phyloP scores from a whole-genome alignment of 2,888 invertebrate genomes.

The Diplolepis rosae region DNA sequence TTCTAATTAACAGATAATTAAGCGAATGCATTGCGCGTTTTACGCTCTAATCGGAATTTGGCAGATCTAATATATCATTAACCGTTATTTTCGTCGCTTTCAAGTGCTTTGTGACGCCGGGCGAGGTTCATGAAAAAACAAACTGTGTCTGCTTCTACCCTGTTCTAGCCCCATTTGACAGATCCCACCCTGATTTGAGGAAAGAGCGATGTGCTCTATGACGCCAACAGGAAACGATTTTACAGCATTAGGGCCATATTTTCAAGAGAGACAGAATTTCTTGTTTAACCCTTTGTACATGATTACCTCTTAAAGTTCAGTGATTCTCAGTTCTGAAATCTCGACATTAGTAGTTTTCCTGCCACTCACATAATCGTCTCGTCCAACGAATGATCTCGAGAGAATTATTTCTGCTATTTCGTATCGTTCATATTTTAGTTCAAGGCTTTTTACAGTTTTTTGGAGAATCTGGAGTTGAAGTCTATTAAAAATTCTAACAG shows the following conservation, averaged over 20 bases:
- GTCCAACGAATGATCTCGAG: slow-evolving; percentile 8
- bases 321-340: neutral
- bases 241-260: slow-evolving; percentile 10
- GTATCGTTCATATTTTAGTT: neutral
- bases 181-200: slow-evolving; percentile 39
- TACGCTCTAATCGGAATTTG: no score
- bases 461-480: neutral
- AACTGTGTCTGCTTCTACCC: slow-evolving; percentile 49
- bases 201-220: slow-evolving; percentile 4
- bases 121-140: slow-evolving; percentile 50
- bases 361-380: slow-evolving; percentile 2
- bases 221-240: slow-evolving; percentile 29
- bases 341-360: slow-evolving; percentile 14
- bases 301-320: neutral
- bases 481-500: neutral
- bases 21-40: slow-evolving; percentile 13
- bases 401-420: neutral
- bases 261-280: neutral
- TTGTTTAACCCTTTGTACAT: neutral
- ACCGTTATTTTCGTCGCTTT: slow-evolving; percentile 30
- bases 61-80: neutral
- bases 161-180: slow-evolving; percentile 53
- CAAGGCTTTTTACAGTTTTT: neutral
- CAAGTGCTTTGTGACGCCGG: slow-evolving; percentile 39
- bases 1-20: slow-evolving; percentile 61